A percentile compares a stretch with the other conserved stretches of the same genome.
Conservation (phyloP, 2,797 vertebrate species). For the Xiphophorus birchmanni region DNA sequence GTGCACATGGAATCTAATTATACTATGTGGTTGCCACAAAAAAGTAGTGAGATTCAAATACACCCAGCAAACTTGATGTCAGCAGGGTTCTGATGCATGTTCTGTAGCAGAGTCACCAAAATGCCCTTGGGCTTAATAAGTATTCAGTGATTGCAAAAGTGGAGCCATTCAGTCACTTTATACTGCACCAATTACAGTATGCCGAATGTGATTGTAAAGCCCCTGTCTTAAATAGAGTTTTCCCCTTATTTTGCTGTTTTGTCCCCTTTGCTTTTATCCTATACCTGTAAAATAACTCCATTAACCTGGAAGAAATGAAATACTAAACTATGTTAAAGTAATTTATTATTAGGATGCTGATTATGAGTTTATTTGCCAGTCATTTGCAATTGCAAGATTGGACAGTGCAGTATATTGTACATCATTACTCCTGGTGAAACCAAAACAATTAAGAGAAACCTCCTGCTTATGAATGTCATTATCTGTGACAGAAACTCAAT, state of each 20-base stretch:
- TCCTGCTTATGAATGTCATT: too few relatives aligned
- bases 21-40: conserved; percentile 14
- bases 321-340: too few relatives aligned
- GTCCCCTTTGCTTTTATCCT: too few relatives aligned
- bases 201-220: conserved; percentile 8
- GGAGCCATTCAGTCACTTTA: conserved; percentile 14
- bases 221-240: background rate
- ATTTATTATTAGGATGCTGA: too few relatives aligned
- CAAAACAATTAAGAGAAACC: too few relatives aligned
- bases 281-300: too few relatives aligned
- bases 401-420: too few relatives aligned
- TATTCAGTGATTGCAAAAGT: conserved; percentile 16
- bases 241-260: background rate
- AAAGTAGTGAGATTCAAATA: conserved; percentile 1
- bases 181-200: background rate
- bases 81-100: conserved; percentile 18
- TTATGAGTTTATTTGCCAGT: too few relatives aligned
- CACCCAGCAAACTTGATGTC: conserved; percentile 17
- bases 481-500: too few relatives aligned
- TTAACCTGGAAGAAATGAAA: too few relatives aligned
- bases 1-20: conserved; percentile 6
- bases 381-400: too few relatives aligned
- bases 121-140: conserved; percentile 2
- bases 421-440: too few relatives aligned
- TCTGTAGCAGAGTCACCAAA: conserved; percentile 28